Base-by-base conservation (phyloP, 2,113 vertebrate genomes). In the Numenius arquata region DNA sequence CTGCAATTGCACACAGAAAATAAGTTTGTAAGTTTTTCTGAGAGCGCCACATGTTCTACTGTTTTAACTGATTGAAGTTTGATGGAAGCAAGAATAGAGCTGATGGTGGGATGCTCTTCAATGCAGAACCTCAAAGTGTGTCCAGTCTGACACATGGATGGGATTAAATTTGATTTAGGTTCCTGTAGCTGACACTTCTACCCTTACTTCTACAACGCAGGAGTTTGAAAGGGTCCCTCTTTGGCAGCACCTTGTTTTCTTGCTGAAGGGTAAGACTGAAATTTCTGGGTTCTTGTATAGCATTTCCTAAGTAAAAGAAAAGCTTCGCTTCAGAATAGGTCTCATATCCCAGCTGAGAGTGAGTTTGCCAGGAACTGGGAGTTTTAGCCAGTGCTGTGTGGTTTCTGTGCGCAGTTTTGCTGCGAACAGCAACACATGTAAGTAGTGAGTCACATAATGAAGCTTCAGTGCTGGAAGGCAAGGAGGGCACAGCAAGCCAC, bases 401-500 rank as follows among this genome's bases (percentile, higher is more conserved):
- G 72, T 41, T 87, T 88, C 32, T 85, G 88, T 41, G 55, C 77
- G 72, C 68, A 92, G 90, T 84, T 90, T 79, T 81, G 93, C 83
- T 86, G 79, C 52, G 75, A 94, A 43, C 76, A 81, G 88, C 86
- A 90, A 6, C 53, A 86, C 79, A 72, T 6, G 3, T 38, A 85
- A n/a, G n/a, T 22, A 14, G 40, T 93, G 95, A 97, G 86, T 94
- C 93, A 94, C 52, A 61, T 50, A 90, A 92, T 41, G 76, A 55
- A 87, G 90, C 76, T 66, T 81, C 77, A 84, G 85, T 32, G 90
- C 83, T 94, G 20, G 59, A 53, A 93, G 93, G 93, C 92, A 86
- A 93, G 83, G 76, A 96, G 85, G 87, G 86, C 85, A 83, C 68
- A 92, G 73, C 83, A 29, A 96, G 70, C 72, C 88, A 83, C 92